Evolutionary conservation across 2,797 vertebrate species (phyloP).

Genomic region (Melanotaenia maccullochi): DNA sequence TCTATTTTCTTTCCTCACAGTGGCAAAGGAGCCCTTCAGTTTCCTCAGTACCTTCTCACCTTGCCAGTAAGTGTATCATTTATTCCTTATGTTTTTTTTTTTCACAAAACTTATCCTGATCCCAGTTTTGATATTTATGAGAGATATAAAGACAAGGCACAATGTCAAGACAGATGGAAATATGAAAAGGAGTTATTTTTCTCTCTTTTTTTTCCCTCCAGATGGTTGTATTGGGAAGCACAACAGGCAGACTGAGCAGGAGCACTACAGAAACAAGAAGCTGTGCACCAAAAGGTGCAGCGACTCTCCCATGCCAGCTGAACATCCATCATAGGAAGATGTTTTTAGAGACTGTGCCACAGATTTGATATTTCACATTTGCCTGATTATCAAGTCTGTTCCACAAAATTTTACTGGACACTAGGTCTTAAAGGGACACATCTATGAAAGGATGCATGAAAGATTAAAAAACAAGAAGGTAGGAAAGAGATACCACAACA

Average conservation of each 20-base stretch:
- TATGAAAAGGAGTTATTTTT: background rate
- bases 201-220: constrained; percentile 45
- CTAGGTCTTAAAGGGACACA: background rate
- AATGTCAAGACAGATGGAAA: background rate
- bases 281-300: constrained; percentile 42
- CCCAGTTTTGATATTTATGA: background rate
- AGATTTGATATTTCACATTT: constrained; percentile 11
- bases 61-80: constrained; percentile 66
- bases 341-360: constrained; percentile 2
- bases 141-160: background rate
- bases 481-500: background rate
- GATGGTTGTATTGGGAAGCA: constrained; percentile 78
- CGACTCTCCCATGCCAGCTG: background rate
- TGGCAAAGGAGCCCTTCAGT: constrained; percentile 85
- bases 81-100: background rate
- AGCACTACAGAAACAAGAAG: constrained; percentile 69
- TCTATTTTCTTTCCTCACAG: constrained; percentile 76
- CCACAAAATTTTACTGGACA: background rate
- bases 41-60: constrained; percentile 17
- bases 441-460: background rate
- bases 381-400: constrained; percentile 9
- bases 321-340: background rate
- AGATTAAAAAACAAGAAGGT: background rate
- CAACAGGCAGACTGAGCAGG: constrained; percentile 41
- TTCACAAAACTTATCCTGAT: background rate